These are phyloP conservation scores for Dicerorhinus sumatrensis DNA, from an alignment of 2,113 vertebrate species.

Conservation along the genomic window DNA sequence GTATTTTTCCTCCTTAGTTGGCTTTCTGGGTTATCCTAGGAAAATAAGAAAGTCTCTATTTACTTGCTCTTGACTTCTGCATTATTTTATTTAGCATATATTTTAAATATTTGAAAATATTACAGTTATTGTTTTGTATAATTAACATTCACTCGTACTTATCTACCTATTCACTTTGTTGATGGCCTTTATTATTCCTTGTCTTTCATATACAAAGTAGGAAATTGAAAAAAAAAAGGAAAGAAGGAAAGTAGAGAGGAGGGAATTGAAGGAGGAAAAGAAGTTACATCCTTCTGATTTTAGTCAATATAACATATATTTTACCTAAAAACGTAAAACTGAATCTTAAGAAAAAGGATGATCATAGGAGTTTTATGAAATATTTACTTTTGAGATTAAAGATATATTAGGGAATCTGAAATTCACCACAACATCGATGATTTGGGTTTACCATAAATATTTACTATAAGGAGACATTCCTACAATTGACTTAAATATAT, in stretches of 20 bases:
- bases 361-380: not conserved
- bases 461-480: not conserved
- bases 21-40: not conserved
- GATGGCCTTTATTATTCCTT: not conserved
- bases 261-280: not conserved
- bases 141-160: not conserved
- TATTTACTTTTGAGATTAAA: slow-evolving; percentile 24
- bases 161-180: not conserved
- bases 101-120: slow-evolving; percentile 6
- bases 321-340: not conserved
- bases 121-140: not conserved
- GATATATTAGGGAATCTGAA: not conserved
- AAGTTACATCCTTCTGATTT: not conserved
- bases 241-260: not conserved
- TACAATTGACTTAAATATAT: not conserved
- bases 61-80: not conserved
- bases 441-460: not conserved
- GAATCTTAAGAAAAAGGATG: not conserved
- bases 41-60: not conserved
- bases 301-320: not conserved
- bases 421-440: not conserved
- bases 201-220: not conserved
- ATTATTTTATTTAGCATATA: not conserved
- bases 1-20: not conserved
- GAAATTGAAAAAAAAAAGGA: not conserved